phyloP scores from a whole-genome alignment of 2,797 vertebrate species.

The Liasis olivaceus region DNA sequence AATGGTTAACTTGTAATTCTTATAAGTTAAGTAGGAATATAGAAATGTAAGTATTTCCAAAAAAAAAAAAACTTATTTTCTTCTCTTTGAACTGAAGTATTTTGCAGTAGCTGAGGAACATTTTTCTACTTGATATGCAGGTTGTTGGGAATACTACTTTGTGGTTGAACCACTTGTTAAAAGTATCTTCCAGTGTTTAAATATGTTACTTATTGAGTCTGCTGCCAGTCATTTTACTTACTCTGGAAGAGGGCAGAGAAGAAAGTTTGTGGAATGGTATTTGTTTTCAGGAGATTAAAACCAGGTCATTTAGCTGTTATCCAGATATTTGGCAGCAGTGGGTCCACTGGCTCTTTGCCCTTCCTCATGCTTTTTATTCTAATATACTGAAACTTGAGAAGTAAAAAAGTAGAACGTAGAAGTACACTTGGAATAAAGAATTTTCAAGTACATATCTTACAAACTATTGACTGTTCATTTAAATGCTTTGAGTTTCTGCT shows the following conservation, averaged over 20 bases:
- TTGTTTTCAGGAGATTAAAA: constrained; percentile 72
- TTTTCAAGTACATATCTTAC: not conserved
- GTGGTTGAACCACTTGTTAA: constrained; percentile 28
- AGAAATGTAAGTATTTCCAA: not conserved
- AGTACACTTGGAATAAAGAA: constrained; percentile 59
- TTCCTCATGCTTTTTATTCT: constrained; percentile 65
- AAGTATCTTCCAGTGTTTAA: constrained; percentile 38
- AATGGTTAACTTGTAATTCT: not conserved
- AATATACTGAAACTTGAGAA: constrained; percentile 63
- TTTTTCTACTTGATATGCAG: not conserved
- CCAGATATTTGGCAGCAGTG: constrained; percentile 64
- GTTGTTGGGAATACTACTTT: constrained; percentile 5
- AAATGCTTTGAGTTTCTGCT: constrained; percentile 1
- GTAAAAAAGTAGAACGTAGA: constrained; percentile 51
- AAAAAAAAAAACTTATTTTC: not conserved
- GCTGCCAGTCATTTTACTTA: constrained; percentile 63
- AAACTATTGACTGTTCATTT: not conserved
- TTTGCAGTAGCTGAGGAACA: not conserved
- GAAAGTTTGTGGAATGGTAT: constrained; percentile 56
- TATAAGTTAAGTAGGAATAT: not conserved
- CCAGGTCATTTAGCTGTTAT: constrained; percentile 69
- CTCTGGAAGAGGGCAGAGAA: constrained; percentile 50
- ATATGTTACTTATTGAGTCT: constrained; percentile 59
- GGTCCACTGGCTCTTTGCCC: constrained; percentile 63
- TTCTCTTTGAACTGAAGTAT: not conserved